Conservation (phyloP, 2,797 vertebrate species). For the Sus cebifrons region DNA sequence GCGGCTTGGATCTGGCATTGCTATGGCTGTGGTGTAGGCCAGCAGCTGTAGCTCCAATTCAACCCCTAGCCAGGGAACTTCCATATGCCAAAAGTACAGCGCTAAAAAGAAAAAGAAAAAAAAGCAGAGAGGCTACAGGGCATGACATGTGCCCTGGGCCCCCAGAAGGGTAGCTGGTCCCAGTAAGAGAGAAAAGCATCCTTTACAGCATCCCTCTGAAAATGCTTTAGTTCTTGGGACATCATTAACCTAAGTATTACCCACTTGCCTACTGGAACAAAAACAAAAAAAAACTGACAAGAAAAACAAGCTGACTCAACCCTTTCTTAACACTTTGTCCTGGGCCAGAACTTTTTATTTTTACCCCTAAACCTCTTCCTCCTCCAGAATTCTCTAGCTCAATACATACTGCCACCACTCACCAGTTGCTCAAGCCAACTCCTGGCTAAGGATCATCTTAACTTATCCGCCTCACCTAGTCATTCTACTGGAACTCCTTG, state of each 20-base stretch:
- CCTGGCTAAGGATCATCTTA: not conserved
- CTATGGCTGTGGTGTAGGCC: no score
- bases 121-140: not conserved
- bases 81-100: no score
- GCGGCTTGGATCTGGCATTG: no score
- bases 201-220: not conserved
- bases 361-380: not conserved
- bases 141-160: not conserved
- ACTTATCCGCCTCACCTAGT: not conserved
- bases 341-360: not conserved
- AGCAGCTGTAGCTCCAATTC: no score
- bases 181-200: not conserved
- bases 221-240: not conserved
- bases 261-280: not conserved
- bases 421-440: not conserved
- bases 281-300: not conserved
- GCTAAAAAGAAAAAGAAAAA: no score
- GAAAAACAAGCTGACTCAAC: not conserved
- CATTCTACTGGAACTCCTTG: not conserved
- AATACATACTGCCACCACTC: not conserved
- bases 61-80: no score
- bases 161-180: not conserved
- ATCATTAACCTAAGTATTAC: not conserved
- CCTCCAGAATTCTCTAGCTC: not conserved
- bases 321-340: not conserved